Evolutionary conservation across 2,888 invertebrate genomes (phyloP).

Genomic region (Trypoxylon attenuatum): DNA sequence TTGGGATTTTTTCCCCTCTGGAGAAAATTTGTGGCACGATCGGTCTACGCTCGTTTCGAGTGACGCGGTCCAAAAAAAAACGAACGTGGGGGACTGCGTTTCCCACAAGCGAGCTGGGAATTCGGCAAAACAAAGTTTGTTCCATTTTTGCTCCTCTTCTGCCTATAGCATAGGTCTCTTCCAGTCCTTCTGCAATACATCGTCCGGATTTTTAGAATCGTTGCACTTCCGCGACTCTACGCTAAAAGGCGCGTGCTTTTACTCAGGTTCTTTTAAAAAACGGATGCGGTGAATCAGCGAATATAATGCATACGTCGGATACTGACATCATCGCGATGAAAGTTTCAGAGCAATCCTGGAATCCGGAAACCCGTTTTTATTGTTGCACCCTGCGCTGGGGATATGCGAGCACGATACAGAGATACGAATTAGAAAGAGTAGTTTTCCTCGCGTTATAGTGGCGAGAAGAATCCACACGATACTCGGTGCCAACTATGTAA

Average conservation of each 20-base stretch:
- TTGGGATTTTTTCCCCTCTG: no score
- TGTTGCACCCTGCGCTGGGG: background rate
- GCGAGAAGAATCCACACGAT: background rate
- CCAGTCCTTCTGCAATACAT: background rate
- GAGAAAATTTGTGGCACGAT: no score
- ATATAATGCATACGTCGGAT: background rate
- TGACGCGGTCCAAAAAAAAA: no score
- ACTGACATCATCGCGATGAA: background rate
- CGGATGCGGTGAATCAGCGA: background rate
- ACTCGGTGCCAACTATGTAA: background rate
- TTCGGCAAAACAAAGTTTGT: no score
- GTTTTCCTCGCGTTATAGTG: no score
- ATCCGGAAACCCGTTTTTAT: background rate
- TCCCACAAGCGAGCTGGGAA: no score
- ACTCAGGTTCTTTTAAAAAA: background rate
- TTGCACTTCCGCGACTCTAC: background rate
- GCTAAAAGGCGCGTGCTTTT: background rate
- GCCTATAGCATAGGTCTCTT: no score
- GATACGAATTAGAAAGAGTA: background rate
- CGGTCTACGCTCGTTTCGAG: no score
- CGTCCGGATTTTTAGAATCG: background rate
- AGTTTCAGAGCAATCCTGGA: background rate
- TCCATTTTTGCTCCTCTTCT: no score
- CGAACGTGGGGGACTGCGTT: no score
- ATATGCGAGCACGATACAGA: background rate